A percentile compares a stretch with the other conserved stretches of the same genome.
These are phyloP conservation scores for Leptobrachium ailaonicum DNA, from an alignment of 2,113 vertebrate genomes.

Conservation along the genomic window DNA sequence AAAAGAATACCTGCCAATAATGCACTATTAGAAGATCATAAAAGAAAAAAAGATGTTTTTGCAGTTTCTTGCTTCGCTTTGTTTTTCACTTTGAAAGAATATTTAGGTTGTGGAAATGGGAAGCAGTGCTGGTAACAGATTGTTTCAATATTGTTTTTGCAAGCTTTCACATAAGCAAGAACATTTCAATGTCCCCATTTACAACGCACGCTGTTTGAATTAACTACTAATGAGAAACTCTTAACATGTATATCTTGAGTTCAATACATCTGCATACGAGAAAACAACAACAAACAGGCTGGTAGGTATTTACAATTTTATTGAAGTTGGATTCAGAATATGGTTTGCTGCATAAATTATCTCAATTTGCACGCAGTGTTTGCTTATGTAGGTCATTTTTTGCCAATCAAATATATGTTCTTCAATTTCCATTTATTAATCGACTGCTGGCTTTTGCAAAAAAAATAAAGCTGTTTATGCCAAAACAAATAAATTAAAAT, in stretches of 20 bases:
- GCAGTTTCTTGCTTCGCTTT: slow-evolving; percentile 24
- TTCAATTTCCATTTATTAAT: no score
- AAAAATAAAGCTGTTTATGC: no score
- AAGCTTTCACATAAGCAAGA: slow-evolving; percentile 40
- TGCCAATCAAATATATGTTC: no score
- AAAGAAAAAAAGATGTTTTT: slow-evolving; percentile 2
- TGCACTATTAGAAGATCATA: no score
- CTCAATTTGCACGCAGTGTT: not conserved
- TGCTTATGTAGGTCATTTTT: not conserved
- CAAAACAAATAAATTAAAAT: no score
- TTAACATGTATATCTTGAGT: slow-evolving; percentile 34
- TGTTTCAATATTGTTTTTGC: slow-evolving; percentile 36
- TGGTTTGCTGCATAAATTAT: slow-evolving; percentile 17
- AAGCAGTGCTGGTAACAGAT: slow-evolving; percentile 36
- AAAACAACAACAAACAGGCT: slow-evolving; percentile 14
- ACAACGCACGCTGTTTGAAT: slow-evolving; percentile 34
- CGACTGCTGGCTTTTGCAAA: no score
- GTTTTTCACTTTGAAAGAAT: slow-evolving; percentile 34
- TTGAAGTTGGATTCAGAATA: slow-evolving; percentile 16
- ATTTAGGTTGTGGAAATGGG: slow-evolving; percentile 32
- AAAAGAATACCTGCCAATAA: no score
- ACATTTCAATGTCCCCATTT: slow-evolving; percentile 25
- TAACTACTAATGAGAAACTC: slow-evolving; percentile 38
- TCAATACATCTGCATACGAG: slow-evolving; percentile 16
- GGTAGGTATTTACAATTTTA: slow-evolving; percentile 19